Evolutionary conservation across 2,888 invertebrate genomes (phyloP), one percentile per base, ranked within the genome.

Genomic region (Heterodera filipjevi): DNA sequence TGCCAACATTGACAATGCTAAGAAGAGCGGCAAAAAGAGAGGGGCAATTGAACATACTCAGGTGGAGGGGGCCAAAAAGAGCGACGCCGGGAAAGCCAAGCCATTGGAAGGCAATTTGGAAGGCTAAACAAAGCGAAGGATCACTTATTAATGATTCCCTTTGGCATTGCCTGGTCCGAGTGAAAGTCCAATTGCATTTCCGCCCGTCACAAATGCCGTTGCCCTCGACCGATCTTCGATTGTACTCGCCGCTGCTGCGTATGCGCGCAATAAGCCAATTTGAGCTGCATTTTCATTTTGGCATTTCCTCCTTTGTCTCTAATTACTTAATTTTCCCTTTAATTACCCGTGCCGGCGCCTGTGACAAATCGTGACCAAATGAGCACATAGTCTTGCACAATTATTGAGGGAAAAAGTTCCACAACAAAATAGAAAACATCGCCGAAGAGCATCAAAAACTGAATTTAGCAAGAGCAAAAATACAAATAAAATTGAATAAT

Each of bases 171-270:
- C 85, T 8, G 90, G 90, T 35, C 90, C 90, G 33, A 89, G 82
- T 10, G 89, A 89, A 72, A 90, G 89, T 10, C 90, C 90, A 2
- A 90, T 71, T 2, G 90, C 88, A 81, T 90, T 89, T 66, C 82
- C 89, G 5, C 90, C 90, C 35, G 89, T 89, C 80, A 90, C 85
- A 76, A 89, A 88, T 0, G 90, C 89, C 85, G 90, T 89, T 12
- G 89, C 87, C n/a, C 85, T 78, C 8, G 90, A 89, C 19, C 90
- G 82, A 77, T 90, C 90, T 30, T 83, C 81, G 1, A 87, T 66
- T 0, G 87, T 89, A 32, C 89, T 89, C 0, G 90, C 90, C 1
- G 86, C 86, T 5, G 90, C 85, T 0, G 89, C 86, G 78, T 90
- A 90, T 1, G 90, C 87, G 66, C 89, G 77, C 6, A 90, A 89